Evolutionary conservation across 1,140 invertebrate genomes (phyloP), one percentile per base, ranked within the genome.

Genomic region (Drosophila teissieri): DNA sequence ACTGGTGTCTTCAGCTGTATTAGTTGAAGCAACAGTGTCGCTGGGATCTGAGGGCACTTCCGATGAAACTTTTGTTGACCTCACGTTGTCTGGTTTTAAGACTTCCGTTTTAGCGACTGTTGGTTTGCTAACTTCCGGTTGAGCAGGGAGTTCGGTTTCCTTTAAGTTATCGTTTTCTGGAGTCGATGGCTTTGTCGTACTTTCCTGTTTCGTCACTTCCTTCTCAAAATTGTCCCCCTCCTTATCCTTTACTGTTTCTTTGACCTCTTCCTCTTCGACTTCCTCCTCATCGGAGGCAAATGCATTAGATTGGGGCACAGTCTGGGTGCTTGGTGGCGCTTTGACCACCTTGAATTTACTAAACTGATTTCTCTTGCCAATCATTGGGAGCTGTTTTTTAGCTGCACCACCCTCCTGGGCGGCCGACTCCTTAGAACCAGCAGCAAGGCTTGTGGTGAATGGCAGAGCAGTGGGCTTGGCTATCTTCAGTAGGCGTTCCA

Each of bases 401-500:
- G 11, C 11, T 3, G 36, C 19, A 24, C 7, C 44, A 14, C 37
- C 24, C 3, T 73, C 73, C 40, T 45, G 46, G 0, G 8, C 15
- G 11, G 15, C 3, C 0, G 27, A 44, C 44, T 36, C 24, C n/a
- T 34, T 27, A 1, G 17, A 36, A 4, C 10, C 17, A 12, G 22
- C 48, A 4, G 31, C 51, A 24, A 36, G 39, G 39, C 31, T 44
- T 2, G 48, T 24, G 4, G 52, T 19, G 10, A 69, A 78, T 2
- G 73, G 74, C 8, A 78, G 10, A 22, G 46, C 44, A 5, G 83
- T 79, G 6, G 97, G 97, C 90, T 95, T 95, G 0, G 96, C 95
- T 55, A 98, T 93, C 73, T 97, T 96, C 1, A 96, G 94, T 15
- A 98, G 91, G 62, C 95, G 95, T 39, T 95, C 92, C 2, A 96